Evolutionary conservation across 1,140 invertebrate species (phyloP), one percentile per base, ranked within the genome.

Genomic region (Drosophila seguyi): DNA sequence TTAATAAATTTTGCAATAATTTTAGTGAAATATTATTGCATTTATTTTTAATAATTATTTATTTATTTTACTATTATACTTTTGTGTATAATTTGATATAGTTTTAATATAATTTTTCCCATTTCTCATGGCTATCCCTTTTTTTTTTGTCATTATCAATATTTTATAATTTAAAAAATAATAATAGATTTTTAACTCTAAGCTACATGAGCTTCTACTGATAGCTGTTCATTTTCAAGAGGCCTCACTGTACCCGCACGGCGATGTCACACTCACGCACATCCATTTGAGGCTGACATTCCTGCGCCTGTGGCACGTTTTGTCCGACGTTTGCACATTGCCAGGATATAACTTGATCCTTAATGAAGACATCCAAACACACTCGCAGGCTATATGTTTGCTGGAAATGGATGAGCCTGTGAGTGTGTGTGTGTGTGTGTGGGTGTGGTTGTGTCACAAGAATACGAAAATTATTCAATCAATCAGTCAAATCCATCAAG

Each of bases 321-420:
- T 63, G 65, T 67, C 68, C 80, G 63, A 84, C 84, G 84, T 90
- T 87, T 87, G 84, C 85, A 80, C 84, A 87, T 87, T 87, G 79
- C 76, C 82, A 90, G 84, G 85, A 90, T 86, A 83, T 88, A 87
- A 84, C 73, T 81, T 90, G 75, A 88, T 87, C 82, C 80, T 86
- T 90, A 87, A 87, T 90, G 84, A 81, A 90, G 80, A 87, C 84
- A 79, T 77, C 80, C 75, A 59, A 69, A 61, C 75, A 61, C 60
- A 69, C 57, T 59, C 27, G 6, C 60, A 45, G 22, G 11, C 16
- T 39, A 18, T 45, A 22, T 58, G n/a, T 57, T 31, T 44, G 31
- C 47, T 36, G 8, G 36, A 52, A 52, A 61, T 52, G 41, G 34
- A 39, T 75, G 22, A 38, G 29, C 31, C n/a, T n/a, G 10, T 50